Base-by-base conservation (phyloP, 2,888 invertebrate genomes). In the Phortica okadai region DNA sequence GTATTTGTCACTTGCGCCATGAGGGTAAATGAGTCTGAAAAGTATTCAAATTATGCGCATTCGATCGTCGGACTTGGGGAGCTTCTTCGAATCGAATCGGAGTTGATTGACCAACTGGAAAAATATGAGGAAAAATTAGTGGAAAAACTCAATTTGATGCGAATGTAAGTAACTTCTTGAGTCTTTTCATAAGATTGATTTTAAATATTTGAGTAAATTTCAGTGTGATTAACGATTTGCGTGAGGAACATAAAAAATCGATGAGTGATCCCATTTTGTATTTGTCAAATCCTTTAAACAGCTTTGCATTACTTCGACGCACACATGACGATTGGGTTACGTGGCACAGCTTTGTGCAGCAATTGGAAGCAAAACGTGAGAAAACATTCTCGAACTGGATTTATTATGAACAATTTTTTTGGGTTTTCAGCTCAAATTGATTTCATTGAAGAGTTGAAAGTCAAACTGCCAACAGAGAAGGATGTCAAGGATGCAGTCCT, bases 401-500 rank as follows among this genome's bases (percentile, higher is more conserved):
- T 0, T 16, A n/a, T 33, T 10, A 41, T 50, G 11, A n/a, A 7
- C 44, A 33, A 16, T 44, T 67, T 11, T 59, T 6, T 21, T 72
- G 10, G 6, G 3, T 16, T 59, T 41, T 6, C n/a, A 66, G 79
- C 74, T 44, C 66, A 74, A 42, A 56, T 84, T 2, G 79, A 83
- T 11, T 67, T 80, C 0, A 80, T 90, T 21, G 64, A 82, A 0
- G 76, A 78, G 16, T 14, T 81, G n/a, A 62, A 79, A 72, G 0
- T 62, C 73, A 73, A 80, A 41, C 79, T 73, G 90, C 97, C 97
- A 0, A 95, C 94, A 0, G 93, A 95, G 75, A 97, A 97, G 89
- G 99, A 99, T 91, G 92, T 99, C 77, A 94, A 95, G 80, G 98
- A 98, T 0, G 98, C 98, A 6, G 98, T 97, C 4, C 95, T 95